Percentiles rank a stretch among this genome's conserved stretches.
phyloP scores from a whole-genome alignment of 2,888 invertebrate genomes.

The Chloromyia formosa region DNA sequence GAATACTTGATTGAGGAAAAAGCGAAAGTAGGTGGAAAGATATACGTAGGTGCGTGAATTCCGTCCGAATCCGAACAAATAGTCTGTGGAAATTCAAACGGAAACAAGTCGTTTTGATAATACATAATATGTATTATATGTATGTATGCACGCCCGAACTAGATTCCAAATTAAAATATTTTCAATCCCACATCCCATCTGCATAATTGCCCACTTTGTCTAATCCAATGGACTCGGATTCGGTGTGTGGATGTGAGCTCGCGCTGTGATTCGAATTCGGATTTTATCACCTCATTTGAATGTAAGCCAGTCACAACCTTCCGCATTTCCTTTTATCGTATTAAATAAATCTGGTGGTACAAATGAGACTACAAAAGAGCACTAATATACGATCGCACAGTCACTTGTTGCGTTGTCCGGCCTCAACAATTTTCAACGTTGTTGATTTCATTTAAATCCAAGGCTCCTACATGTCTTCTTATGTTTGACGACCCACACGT shows the following conservation, averaged over 20 bases:
- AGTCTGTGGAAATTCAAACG: not conserved
- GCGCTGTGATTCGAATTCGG: conserved; percentile 9
- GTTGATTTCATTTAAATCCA: not conserved
- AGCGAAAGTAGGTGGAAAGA: conserved; percentile 14
- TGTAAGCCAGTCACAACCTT: conserved; percentile 4
- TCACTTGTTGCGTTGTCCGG: conserved; percentile 3
- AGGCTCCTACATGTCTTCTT: conserved; percentile 24
- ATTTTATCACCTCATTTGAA: conserved; percentile 37
- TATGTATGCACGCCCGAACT: not conserved
- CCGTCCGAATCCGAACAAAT: not conserved
- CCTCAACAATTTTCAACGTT: conserved; percentile 3
- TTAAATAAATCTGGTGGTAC: conserved; percentile 1
- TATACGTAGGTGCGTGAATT: conserved; percentile 15
- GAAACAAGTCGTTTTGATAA: conserved; percentile 11
- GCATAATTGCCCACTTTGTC: conserved; percentile 34
- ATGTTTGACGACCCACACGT: conserved; percentile 3
- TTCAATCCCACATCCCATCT: conserved; percentile 13
- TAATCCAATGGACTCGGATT: conserved; percentile 12
- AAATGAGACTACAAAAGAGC: conserved; percentile 13
- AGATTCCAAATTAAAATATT: not conserved
- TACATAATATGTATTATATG: not conserved
- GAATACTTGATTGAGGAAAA: not conserved
- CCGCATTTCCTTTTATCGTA: not conserved
- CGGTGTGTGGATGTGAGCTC: too few species aligned
- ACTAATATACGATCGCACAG: not conserved